Base-by-base conservation (phyloP, 2,113 vertebrate genomes). In the Neolamprologus brichardi region DNA sequence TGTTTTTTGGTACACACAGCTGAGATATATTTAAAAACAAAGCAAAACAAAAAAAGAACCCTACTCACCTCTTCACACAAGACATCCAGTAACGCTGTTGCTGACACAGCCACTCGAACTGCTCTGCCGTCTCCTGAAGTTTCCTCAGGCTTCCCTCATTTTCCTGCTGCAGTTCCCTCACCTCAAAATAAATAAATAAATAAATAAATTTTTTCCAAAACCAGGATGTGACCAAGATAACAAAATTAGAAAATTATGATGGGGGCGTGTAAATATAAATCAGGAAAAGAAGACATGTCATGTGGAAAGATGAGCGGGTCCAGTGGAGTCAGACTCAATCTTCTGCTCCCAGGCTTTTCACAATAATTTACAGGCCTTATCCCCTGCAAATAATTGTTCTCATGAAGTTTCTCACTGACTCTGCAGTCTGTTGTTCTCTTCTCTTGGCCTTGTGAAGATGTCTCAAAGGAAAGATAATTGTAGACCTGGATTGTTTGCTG, bases 71-170 rank as follows among this genome's bases (percentile, higher is more conserved):
- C 83, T 95, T 96, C 18, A 97, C 93, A 12, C 90, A 94, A 6
- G 81, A 84, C 87, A 96, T 95, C 96, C 96, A 97, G 91, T 88
- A 87, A 14, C 94, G 92, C 88, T 96, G 96, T 20, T 97, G 96
- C 85, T 96, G 92, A 78, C 96, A 96, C 5, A 96, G 89, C 95
- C 95, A 95, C 90, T 96, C 96, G 5, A 96, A 95, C 94, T 96
- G 95, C 77, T 95, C 94, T 0, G 94, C 95, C 1, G 94, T 96
- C 70, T 94, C 91, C 79, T 93, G 94, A 1, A 96, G 94, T 52
- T 96, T 97, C 85, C 28, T 62, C 39, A 96, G 88, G 49, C 95
- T 95, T 4, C 89, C 53, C 34, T 94, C 32, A 10, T 96, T 96
- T 81, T 97, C 90, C 60, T 49, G 78, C 91, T 88, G 93, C 90